Conservation (phyloP, 2,888 invertebrate genomes). For the Drosophila tripunctata region DNA sequence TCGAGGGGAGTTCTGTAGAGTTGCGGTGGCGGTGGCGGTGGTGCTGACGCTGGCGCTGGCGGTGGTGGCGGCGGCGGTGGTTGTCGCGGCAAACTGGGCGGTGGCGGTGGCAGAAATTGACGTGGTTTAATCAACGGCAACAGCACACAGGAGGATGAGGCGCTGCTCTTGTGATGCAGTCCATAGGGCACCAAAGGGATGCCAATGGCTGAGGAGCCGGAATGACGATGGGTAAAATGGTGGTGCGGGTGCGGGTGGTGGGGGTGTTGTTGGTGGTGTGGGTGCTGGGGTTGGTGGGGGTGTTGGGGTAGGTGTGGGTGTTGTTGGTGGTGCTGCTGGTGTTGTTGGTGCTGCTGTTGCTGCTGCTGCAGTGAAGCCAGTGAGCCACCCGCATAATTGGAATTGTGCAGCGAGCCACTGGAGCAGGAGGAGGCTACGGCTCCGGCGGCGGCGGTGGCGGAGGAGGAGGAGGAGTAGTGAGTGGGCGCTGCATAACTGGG, state of each 20-base stretch:
- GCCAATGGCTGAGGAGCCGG: slow-evolving; percentile 79
- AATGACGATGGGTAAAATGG: slow-evolving; percentile 70
- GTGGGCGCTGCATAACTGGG: slow-evolving; percentile 86
- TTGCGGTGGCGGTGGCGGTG: slow-evolving; percentile 88
- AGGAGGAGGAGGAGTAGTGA: slow-evolving; percentile 76
- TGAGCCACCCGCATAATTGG: slow-evolving; percentile 79
- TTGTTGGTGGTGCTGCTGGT: too few species aligned
- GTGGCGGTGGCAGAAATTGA: slow-evolving; percentile 88
- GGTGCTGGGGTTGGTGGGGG: too few species aligned
- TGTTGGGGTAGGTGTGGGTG: too few species aligned
- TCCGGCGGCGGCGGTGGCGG: slow-evolving; percentile 76
- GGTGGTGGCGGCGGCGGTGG: slow-evolving; percentile 88
- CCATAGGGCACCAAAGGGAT: slow-evolving; percentile 85
- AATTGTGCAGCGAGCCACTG: slow-evolving; percentile 79
- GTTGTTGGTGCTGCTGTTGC: slow-evolving; percentile 27
- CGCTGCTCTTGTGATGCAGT: slow-evolving; percentile 87
- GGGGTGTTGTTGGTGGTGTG: slow-evolving; percentile 51
- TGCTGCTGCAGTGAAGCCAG: slow-evolving; percentile 72
- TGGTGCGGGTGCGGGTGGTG: slow-evolving; percentile 49
- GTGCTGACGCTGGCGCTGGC: slow-evolving; percentile 87
- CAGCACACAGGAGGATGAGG: slow-evolving; percentile 86
- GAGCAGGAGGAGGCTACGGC: too few species aligned
- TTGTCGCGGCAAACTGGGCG: slow-evolving; percentile 87
- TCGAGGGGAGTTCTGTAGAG: slow-evolving; percentile 91
- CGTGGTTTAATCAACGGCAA: slow-evolving; percentile 87